Base-by-base conservation (phyloP, 2,888 invertebrate genomes). In the Ephialtes manifestator region DNA sequence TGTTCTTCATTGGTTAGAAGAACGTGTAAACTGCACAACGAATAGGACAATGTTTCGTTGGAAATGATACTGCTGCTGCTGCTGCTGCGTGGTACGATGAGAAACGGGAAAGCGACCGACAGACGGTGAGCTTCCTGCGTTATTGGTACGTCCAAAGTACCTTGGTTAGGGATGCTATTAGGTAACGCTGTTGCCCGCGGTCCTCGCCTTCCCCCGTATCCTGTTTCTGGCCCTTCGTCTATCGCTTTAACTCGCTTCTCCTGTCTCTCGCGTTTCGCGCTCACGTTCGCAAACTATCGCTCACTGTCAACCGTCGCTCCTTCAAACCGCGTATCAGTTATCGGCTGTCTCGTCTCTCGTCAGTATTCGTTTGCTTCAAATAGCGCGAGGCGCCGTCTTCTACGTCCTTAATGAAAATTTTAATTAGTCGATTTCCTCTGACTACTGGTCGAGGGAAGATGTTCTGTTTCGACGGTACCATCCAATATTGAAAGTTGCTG, bases 221-320 rank as follows among this genome's bases (percentile, higher is more conserved):
- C 28, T 20, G 63, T 48, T 48, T 51, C 43, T 70, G 51, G 67
- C 80, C 60, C 55, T 51, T 60, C 58, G 74, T 75, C 65, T 65
- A 13, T 46, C 80, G 76, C 51, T 76, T 51, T 18, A 13, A 24
- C 75, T 51, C 70, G 31, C 13, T 53, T n/a, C 31, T 24, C 10
- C 78, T 65, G 65, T 43, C 65, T 39, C 81, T 53, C 60, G 39
- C 43, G 65, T 77, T 77, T 72, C 60, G 48, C 63, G 70, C 51
- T 76, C 75, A 81, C 80, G 76, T 81, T 72, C 81, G 86, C 83
- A 83, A 88, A 87, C 89, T 90, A 90, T 90, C 90, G 86, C 88
- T 90, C 90, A 90, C 88, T 87, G 90, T 90, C 90, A 87, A 77
- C 86, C 88, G 85, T 88, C 87, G 89, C 88, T 90, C 67, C 88